Percentiles rank a stretch among this genome's conserved stretches.
These are phyloP conservation scores for Phylloscopus whistleri DNA, from an alignment of 2,113 vertebrate genomes.

Conservation along the genomic window DNA sequence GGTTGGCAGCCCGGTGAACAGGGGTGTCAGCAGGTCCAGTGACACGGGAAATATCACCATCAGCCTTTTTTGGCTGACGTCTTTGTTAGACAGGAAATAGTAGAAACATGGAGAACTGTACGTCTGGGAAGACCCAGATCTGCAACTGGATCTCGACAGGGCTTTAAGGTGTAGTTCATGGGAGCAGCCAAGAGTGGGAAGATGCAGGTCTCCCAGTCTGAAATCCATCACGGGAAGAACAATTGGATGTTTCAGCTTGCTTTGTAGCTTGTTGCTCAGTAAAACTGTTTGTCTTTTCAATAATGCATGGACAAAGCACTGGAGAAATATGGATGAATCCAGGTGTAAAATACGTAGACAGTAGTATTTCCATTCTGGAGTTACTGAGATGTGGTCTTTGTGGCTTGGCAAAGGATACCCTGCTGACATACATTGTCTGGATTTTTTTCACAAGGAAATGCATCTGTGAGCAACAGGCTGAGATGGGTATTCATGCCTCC, in stretches of 20 bases:
- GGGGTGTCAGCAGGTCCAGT: background rate
- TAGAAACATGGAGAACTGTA: background rate
- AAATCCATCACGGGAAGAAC: background rate
- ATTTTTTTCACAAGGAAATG: background rate
- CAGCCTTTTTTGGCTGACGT: background rate
- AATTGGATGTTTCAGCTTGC: background rate
- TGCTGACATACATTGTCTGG: background rate
- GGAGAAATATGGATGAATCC: background rate
- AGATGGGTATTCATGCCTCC: background rate
- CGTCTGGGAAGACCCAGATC: background rate
- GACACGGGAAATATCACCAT: background rate
- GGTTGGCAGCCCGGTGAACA: accelerated
- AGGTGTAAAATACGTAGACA: background rate
- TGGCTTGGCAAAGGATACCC: background rate
- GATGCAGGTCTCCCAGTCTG: background rate
- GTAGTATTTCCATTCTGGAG: background rate
- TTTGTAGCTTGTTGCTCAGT: background rate
- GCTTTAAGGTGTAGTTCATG: background rate
- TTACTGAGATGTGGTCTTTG: background rate
- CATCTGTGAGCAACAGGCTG: background rate
- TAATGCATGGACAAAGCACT: background rate
- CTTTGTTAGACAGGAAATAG: background rate
- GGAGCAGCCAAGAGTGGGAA: background rate
- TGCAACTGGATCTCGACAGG: background rate
- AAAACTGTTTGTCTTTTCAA: background rate